A percentile compares a stretch with the other conserved stretches of the same genome.
phyloP scores from a whole-genome alignment of 2,797 vertebrate species.

The Xyrichtys novacula region DNA sequence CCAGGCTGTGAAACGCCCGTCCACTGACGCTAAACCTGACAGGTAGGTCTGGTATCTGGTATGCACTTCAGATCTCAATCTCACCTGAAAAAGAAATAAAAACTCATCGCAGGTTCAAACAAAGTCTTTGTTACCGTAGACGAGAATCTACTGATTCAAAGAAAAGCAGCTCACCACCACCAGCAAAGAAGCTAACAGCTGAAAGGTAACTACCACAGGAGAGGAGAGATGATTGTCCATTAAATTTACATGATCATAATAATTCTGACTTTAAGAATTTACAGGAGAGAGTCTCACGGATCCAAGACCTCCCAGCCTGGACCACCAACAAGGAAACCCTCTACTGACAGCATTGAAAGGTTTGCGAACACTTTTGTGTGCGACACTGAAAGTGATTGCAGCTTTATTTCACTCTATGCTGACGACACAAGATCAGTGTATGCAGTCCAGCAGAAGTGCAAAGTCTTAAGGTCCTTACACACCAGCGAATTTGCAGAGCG shows the following conservation, averaged over 20 bases:
- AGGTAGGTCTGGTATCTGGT: constrained; percentile 72
- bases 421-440: not conserved
- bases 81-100: not conserved
- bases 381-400: not conserved
- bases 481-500: too few relatives aligned
- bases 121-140: constrained; percentile 72
- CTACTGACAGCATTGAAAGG: constrained; percentile 79
- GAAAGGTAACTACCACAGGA: constrained; percentile 82
- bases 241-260: not conserved
- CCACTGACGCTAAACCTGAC: constrained; percentile 76
- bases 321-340: constrained; percentile 79
- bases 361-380: not conserved
- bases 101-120: constrained; percentile 6
- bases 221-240: not conserved
- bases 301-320: constrained; percentile 69
- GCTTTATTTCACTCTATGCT: not conserved
- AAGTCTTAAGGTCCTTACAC: too few relatives aligned
- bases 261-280: not conserved
- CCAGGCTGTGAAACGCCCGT: constrained; percentile 71
- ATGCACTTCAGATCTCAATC: not conserved
- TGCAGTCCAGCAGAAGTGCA: too few relatives aligned
- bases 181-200: constrained; percentile 82
- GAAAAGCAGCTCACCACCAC: constrained; percentile 77
- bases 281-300: constrained; percentile 81
- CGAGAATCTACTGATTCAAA: constrained; percentile 88